These are phyloP conservation scores for Tethea ocularis DNA, from an alignment of 2,888 invertebrate genomes.

Conservation along the genomic window DNA sequence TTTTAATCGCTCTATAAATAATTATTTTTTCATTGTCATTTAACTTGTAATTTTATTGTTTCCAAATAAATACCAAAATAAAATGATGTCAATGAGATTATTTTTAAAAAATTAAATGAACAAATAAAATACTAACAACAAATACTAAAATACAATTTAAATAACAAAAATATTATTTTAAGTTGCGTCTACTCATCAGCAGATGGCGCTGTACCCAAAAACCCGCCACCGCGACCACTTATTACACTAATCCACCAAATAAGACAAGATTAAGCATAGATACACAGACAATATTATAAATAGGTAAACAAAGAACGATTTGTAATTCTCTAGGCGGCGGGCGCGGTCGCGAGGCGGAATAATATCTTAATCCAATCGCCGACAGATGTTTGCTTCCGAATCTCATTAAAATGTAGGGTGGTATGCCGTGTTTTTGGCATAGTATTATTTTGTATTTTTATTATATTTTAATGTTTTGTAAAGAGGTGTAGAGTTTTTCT, in stretches of 20 bases:
- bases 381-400: slow-evolving; percentile 67
- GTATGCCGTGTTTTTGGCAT: slow-evolving; percentile 20
- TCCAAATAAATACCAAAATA: too few relatives aligned
- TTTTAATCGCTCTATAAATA: too few relatives aligned
- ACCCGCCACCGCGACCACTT: not conserved
- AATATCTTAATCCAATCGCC: slow-evolving; percentile 70
- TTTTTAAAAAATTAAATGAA: not conserved
- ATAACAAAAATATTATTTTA: not conserved
- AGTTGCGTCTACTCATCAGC: slow-evolving; percentile 24
- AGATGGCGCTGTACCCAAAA: slow-evolving; percentile 28
- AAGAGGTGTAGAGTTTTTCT: too few relatives aligned
- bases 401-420: slow-evolving; percentile 56
- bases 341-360: slow-evolving; percentile 42
- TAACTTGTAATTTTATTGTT: too few relatives aligned
- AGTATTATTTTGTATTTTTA: not conserved
- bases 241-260: slow-evolving; percentile 1
- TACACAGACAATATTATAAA: slow-evolving; percentile 7
- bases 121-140: not conserved
- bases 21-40: too few relatives aligned
- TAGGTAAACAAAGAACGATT: slow-evolving; percentile 28
- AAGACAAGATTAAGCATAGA: slow-evolving; percentile 10
- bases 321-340: slow-evolving; percentile 40
- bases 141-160: not conserved
- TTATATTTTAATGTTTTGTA: not conserved
- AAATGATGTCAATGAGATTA: too few relatives aligned